Conservation (phyloP, 2,797 vertebrate genomes). For the Cynodonichthys magdalenae region DNA sequence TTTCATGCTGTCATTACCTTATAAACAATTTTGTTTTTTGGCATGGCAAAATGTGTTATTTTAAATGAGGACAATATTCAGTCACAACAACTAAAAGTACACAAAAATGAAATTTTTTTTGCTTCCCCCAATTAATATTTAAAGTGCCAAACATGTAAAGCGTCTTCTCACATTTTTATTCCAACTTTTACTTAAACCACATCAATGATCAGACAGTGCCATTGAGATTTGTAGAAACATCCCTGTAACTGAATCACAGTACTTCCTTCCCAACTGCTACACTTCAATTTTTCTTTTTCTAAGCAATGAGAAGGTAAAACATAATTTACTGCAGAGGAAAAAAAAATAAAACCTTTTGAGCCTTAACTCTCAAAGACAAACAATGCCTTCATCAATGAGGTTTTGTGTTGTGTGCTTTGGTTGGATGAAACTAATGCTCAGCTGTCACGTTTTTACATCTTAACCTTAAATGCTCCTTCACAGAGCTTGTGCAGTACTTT, state of each 20-base stretch:
- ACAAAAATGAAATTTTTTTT: too few relatives aligned
- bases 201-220: slow-evolving; percentile 57
- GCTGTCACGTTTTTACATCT: slow-evolving; percentile 19
- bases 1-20: slow-evolving; percentile 7
- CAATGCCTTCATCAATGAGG: slow-evolving; percentile 42
- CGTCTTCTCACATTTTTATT: background rate
- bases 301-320: slow-evolving; percentile 66
- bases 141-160: background rate
- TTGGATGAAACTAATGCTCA: slow-evolving; percentile 46
- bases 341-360: slow-evolving; percentile 62
- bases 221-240: slow-evolving; percentile 65
- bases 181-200: slow-evolving; percentile 10
- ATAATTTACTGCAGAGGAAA: slow-evolving; percentile 50
- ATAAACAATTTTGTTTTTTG: background rate
- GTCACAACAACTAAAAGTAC: slow-evolving; percentile 10
- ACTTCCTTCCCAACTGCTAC: slow-evolving; percentile 72
- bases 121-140: background rate
- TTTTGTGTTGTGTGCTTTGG: slow-evolving; percentile 24
- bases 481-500: slow-evolving; percentile 8
- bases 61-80: slow-evolving; percentile 35
- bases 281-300: slow-evolving; percentile 54
- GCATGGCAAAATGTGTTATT: slow-evolving; percentile 5
- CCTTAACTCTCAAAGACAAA: slow-evolving; percentile 50
- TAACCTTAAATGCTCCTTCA: slow-evolving; percentile 10
- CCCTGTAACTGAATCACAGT: slow-evolving; percentile 62